Base-by-base conservation (phyloP, 2,888 invertebrate genomes). In the Tryphoninae sp. region DNA sequence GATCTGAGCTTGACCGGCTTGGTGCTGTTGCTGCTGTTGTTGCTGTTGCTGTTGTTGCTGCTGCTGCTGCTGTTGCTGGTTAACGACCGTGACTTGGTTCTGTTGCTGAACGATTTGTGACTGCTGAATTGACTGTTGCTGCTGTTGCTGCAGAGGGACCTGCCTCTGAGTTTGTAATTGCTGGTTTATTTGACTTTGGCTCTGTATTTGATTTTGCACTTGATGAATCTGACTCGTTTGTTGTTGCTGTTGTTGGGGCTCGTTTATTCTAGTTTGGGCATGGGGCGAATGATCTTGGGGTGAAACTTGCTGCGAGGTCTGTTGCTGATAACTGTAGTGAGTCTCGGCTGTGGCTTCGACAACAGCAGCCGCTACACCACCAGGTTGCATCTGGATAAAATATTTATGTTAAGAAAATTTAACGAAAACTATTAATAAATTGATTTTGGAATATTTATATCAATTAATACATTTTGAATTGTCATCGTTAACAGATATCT, bases 301-400 rank as follows among this genome's bases (percentile, higher is more conserved):
- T 1, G 90, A 87, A 26, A 90, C 87, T 82, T 89, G 91, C 61
- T 90, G 90, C 0, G 91, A 89, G 4, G 90, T 90, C 80, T 92
- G 91, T 42, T 92, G 92, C 42, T 92, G 92, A 84, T 92, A 92
- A 86, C 90, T 92, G 68, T 91, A 92, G 76, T 92, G 92, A 16
- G 92, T 91, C 81, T 92, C 91, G 23, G 91, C 91, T 11, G 92
- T 91, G 19, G 92, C 90, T 84, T 92, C 92, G 2, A 92, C 92
- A n/a, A 92, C 92, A 23, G 92, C 90, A 22, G 92, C 88, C 49
- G 92, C 89, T 64, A 92, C 90, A 33, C 90, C 91, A 2, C 90
- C 89, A n/a, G 86, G 78, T 83, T 91, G 92, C 91, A 92, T 91
- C 91, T 92, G 80, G 23, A 11, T 61, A 16, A 8, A 6, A 55